Evolutionary conservation across 2,797 vertebrate genomes (phyloP).

Genomic region (Mus minutoides): DNA sequence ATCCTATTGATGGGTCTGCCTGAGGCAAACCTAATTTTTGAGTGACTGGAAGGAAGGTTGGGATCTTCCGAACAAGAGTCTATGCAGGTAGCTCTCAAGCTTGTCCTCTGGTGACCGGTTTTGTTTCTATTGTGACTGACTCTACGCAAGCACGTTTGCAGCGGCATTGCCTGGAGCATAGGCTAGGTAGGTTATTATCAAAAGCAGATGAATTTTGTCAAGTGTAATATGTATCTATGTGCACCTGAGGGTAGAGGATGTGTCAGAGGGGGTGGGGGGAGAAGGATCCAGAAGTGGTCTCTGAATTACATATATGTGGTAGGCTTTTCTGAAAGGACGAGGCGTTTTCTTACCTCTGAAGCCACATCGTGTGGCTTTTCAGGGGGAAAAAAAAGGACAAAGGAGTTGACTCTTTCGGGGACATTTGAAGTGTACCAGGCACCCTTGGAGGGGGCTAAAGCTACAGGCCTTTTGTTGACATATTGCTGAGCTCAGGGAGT

Average conservation of each 20-base stretch:
- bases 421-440: no score
- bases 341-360: background rate
- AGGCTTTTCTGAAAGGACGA: background rate
- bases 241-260: background rate
- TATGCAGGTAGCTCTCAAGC: background rate
- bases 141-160: slow-evolving; percentile 20
- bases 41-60: slow-evolving; percentile 30
- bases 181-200: slow-evolving; percentile 20
- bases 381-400: no score
- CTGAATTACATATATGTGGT: background rate
- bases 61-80: background rate
- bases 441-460: background rate
- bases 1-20: background rate
- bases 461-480: background rate
- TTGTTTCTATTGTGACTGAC: slow-evolving; percentile 55
- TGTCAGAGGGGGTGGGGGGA: background rate
- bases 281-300: slow-evolving; percentile 1
- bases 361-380: background rate
- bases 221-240: background rate
- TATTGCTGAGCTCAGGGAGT: background rate
- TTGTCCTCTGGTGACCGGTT: slow-evolving; percentile 15
- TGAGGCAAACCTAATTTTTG: background rate
- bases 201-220: slow-evolving; percentile 62
- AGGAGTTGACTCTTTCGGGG: background rate
- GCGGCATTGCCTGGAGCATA: background rate